Evolutionary conservation across 1,140 invertebrate genomes (phyloP), one percentile per base, ranked within the genome.

Genomic region (Pseudomyrmex cubaensis): DNA sequence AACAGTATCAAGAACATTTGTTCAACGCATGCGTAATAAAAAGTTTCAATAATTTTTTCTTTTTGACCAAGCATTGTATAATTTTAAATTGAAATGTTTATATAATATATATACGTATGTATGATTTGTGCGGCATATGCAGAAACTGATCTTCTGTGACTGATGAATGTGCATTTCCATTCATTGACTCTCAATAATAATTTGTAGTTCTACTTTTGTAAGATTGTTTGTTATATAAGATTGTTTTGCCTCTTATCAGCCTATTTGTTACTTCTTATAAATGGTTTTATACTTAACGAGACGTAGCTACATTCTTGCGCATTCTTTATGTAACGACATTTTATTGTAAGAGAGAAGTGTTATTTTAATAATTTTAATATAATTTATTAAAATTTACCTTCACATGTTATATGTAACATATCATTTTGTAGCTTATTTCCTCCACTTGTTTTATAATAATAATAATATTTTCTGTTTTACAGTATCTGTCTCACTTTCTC

Each of bases 351-450:
- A 25, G 25, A n/a, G 10, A 56, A 7, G 10, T 75, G 5, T 1
- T n/a, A 54, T 63, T 63, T 48, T 17, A 52, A 82, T 82, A 2
- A 1, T 75, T 62, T 56, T 64, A 5, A 75, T 75, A 75, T 75
- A 75, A 75, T 82, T 82, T 82, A 74, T 82, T 75, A 75, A 75
- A 63, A 48, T 54, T n/a, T 44, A 64, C 74, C 12, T 35, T 35
- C 35, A 35, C 5, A 35, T 35, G 35, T 35, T 35, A 35, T 35
- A 35, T 35, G 35, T 35, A 35, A 13, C 8, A 70, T 74, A 20
- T 73, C 5, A 75, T 75, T 82, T 64, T 25, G n/a, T 52, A 13
- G 5, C 52, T 64, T 82, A 75, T 48, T 75, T 74, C 1, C 12
- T 50, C n/a, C 46, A 62, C 17, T 8, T 54, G 10, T 44, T 52